A percentile compares a stretch with the other conserved stretches of the same genome.
Evolutionary conservation across 2,888 invertebrate genomes (phyloP).

Genomic region (Caenorhabditis sp.): DNA sequence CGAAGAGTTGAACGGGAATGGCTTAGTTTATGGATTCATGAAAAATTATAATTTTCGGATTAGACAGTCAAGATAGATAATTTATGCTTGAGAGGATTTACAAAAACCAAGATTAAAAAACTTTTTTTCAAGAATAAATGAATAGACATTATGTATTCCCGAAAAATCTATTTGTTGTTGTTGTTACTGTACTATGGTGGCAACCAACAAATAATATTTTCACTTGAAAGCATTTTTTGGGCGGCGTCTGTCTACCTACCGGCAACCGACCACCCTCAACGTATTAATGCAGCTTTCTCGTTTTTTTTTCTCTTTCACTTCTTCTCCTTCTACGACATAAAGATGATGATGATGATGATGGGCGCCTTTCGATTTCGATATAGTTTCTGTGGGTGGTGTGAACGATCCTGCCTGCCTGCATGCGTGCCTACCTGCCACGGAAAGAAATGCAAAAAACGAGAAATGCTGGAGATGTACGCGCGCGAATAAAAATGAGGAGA

Average conservation of each 20-base stretch:
- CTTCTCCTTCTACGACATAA: background rate
- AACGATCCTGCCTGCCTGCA: conserved; percentile 1
- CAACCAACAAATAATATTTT: background rate
- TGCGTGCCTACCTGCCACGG: background rate
- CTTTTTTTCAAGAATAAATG: too few species aligned
- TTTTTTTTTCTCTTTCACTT: background rate
- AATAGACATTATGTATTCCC: too few species aligned
- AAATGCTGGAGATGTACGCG: background rate
- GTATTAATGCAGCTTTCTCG: conserved; percentile 6
- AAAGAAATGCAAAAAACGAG: background rate
- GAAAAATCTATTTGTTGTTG: background rate
- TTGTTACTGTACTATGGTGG: background rate
- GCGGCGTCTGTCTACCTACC: background rate
- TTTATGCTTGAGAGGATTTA: too few species aligned
- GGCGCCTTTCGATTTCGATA: background rate
- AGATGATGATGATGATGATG: background rate
- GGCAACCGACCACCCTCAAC: conserved; percentile 1
- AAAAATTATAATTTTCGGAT: background rate
- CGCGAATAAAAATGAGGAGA: background rate
- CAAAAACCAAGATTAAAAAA: too few species aligned
- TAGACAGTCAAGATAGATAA: background rate
- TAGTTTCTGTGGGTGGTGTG: background rate
- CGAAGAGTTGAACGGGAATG: background rate
- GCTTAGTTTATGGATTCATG: background rate
- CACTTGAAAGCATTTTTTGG: background rate